These are phyloP conservation scores for Chelonoidis abingdonii DNA, from an alignment of 2,113 vertebrate genomes.

Conservation along the genomic window DNA sequence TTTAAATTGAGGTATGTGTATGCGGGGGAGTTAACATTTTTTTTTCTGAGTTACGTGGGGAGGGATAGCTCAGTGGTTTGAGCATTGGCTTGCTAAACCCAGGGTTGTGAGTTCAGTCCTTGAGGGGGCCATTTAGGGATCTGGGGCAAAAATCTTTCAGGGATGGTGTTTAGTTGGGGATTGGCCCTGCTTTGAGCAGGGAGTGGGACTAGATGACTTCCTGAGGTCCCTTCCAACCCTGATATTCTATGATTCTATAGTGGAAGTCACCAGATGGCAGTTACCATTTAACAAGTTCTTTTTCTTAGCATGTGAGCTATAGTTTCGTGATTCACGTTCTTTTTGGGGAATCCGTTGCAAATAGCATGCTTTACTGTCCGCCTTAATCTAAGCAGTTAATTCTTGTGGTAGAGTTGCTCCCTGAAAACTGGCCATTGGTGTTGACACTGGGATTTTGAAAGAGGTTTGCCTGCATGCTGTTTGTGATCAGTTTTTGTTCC, in stretches of 20 bases:
- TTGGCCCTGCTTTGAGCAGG: no score
- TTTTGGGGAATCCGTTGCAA: constrained; percentile 40
- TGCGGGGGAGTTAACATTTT: background rate
- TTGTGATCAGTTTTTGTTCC: background rate
- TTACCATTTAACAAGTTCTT: background rate
- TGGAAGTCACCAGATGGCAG: background rate
- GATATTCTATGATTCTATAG: background rate
- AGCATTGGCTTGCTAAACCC: no score
- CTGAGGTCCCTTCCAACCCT: no score
- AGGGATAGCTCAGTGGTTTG: background rate
- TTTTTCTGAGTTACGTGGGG: background rate
- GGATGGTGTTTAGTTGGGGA: no score
- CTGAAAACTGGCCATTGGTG: constrained; percentile 18
- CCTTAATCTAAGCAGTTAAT: background rate
- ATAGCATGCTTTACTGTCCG: constrained; percentile 10
- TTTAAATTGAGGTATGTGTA: constrained; percentile 1
- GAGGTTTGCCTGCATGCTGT: background rate
- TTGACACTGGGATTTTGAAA: background rate
- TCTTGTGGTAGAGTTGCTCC: constrained; percentile 9
- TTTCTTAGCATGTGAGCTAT: background rate
- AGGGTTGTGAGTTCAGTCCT: no score
- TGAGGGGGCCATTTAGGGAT: no score
- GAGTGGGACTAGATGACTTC: no score
- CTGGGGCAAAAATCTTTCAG: no score
- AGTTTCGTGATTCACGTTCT: background rate